A percentile compares a stretch with the other conserved stretches of the same genome.
Evolutionary conservation across 2,888 invertebrate species (phyloP).

Genomic region (Oscheius sp.): DNA sequence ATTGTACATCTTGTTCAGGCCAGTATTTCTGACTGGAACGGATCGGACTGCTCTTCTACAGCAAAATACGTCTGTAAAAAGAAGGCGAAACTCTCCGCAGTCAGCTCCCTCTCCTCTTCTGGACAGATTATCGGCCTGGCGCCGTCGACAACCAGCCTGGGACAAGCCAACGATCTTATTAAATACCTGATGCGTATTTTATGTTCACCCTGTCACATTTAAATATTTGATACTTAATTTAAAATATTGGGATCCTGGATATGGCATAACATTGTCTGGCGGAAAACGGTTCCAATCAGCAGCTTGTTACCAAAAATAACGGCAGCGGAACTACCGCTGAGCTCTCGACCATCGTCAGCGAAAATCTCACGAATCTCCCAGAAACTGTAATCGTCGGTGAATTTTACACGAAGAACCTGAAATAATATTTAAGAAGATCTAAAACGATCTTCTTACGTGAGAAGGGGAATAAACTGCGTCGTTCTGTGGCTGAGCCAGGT

Average conservation of each 20-base stretch:
- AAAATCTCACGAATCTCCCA: slow-evolving; percentile 42
- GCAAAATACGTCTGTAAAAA: too few relatives aligned
- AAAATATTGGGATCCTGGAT: too few relatives aligned
- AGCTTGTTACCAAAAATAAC: slow-evolving; percentile 38
- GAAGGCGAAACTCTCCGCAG: too few relatives aligned
- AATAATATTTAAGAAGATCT: too few relatives aligned
- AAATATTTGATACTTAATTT: neutral
- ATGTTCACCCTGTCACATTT: neutral
- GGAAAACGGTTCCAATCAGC: slow-evolving; percentile 42
- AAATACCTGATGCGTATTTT: too few relatives aligned
- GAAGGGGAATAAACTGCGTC: slow-evolving; percentile 36
- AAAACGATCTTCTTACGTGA: slow-evolving; percentile 37
- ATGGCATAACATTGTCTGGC: slow-evolving; percentile 24
- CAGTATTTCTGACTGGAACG: too few relatives aligned
- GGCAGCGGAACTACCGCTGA: slow-evolving; percentile 41
- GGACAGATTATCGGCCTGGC: too few relatives aligned
- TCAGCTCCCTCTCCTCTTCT: too few relatives aligned
- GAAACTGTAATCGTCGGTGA: slow-evolving; percentile 38
- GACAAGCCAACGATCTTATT: too few relatives aligned
- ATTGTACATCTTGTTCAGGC: too few relatives aligned
- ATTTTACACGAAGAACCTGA: slow-evolving; percentile 45
- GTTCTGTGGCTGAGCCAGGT: slow-evolving; percentile 8
- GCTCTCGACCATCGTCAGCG: slow-evolving; percentile 44
- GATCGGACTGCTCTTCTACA: too few relatives aligned
- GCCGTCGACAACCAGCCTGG: too few relatives aligned